Conservation (phyloP, 2,113 vertebrate genomes). For the Raja brachyura region DNA sequence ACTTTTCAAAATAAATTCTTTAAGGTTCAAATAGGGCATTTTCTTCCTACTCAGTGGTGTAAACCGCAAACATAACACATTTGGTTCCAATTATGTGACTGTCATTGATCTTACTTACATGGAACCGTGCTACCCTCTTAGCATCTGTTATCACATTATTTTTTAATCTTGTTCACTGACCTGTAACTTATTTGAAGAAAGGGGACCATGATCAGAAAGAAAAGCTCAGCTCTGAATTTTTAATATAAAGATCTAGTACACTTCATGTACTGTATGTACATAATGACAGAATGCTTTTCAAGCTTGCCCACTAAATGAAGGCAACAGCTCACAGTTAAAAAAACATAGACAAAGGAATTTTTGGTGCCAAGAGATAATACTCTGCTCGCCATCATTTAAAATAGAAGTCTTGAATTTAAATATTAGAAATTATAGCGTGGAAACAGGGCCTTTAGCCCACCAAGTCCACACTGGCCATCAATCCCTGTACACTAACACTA, state of each 20-base stretch:
- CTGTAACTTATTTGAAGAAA: background rate
- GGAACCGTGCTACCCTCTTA: background rate
- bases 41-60: background rate
- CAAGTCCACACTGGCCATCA: too few relatives aligned
- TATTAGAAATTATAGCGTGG: too few relatives aligned
- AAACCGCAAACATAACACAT: constrained; percentile 14
- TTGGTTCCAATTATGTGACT: constrained; percentile 16
- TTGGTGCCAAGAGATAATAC: background rate
- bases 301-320: background rate
- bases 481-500: too few relatives aligned
- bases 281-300: background rate
- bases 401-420: background rate
- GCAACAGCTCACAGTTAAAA: background rate
- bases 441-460: too few relatives aligned
- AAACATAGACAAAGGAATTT: background rate
- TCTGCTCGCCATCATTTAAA: background rate
- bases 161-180: background rate
- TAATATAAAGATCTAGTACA: background rate
- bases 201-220: background rate
- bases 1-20: background rate
- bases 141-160: constrained; percentile 22
- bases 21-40: background rate
- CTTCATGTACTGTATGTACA: background rate
- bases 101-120: background rate
- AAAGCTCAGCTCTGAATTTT: background rate